These are phyloP conservation scores for Burhinus oedicnemus DNA, from an alignment of 2,113 vertebrate species.

Conservation along the genomic window DNA sequence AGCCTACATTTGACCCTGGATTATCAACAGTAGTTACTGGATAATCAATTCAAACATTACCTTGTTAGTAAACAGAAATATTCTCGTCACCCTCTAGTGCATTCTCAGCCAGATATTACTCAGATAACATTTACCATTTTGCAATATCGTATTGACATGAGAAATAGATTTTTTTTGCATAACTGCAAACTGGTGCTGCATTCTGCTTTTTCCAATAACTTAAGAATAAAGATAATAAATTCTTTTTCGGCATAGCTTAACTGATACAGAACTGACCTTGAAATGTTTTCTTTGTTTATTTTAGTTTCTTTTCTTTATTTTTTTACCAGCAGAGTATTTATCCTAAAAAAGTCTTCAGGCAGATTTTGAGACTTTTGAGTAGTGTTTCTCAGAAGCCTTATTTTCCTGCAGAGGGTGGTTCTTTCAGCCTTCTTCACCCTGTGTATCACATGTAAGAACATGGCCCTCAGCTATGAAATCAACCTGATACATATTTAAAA, in stretches of 20 bases:
- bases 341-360: not conserved
- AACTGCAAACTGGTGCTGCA: not conserved
- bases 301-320: not conserved
- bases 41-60: conserved; percentile 22
- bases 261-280: not conserved
- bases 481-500: not conserved
- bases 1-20: not conserved
- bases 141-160: not conserved
- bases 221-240: not conserved
- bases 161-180: not conserved
- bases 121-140: not conserved
- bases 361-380: not conserved
- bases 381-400: not conserved
- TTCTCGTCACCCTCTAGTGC: not conserved
- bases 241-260: not conserved
- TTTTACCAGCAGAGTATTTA: not conserved
- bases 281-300: not conserved
- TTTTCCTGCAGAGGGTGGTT: not conserved
- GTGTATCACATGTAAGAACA: not conserved
- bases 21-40: not conserved
- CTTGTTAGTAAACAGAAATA: conserved; percentile 12
- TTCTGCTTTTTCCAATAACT: not conserved
- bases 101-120: not conserved
- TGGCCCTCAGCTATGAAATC: not conserved
- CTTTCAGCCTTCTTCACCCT: not conserved